phyloP scores from a whole-genome alignment of 2,797 vertebrate genomes.

The Aphelocoma californica region DNA sequence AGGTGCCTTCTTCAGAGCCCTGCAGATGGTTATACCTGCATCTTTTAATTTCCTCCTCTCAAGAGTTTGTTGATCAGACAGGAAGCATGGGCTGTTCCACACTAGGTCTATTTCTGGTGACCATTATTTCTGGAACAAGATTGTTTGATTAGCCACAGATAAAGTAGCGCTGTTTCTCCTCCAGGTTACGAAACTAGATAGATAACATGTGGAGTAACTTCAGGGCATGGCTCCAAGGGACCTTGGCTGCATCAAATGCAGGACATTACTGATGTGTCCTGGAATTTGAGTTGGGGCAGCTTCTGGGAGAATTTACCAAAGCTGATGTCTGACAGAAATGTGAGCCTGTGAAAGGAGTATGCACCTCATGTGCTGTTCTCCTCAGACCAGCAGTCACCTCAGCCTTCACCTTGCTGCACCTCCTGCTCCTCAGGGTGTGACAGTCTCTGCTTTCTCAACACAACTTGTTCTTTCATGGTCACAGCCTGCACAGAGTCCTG shows the following conservation, averaged over 20 bases:
- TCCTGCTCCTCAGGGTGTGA: background rate
- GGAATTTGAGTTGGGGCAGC: slow-evolving; percentile 39
- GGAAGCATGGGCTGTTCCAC: background rate
- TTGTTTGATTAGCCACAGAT: background rate
- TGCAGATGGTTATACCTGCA: background rate
- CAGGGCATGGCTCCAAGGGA: slow-evolving; percentile 47
- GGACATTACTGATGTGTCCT: slow-evolving; percentile 51
- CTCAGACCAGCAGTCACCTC: background rate
- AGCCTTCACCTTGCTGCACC: background rate
- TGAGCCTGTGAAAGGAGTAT: background rate
- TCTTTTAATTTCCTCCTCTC: background rate
- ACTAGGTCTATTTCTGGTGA: background rate
- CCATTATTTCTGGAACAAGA: background rate
- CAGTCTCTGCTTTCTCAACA: background rate
- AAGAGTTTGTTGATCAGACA: background rate
- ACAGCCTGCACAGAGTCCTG: background rate
- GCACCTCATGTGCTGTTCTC: background rate
- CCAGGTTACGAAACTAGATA: background rate
- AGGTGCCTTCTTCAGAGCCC: background rate
- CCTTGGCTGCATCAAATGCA: slow-evolving; percentile 31
- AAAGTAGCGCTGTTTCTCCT: background rate
- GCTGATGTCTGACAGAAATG: background rate
- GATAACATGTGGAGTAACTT: slow-evolving; percentile 35
- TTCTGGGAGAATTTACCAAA: slow-evolving; percentile 12
- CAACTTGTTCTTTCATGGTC: background rate